Conservation (phyloP, 2,888 invertebrate genomes). For the Melieria omissa region DNA sequence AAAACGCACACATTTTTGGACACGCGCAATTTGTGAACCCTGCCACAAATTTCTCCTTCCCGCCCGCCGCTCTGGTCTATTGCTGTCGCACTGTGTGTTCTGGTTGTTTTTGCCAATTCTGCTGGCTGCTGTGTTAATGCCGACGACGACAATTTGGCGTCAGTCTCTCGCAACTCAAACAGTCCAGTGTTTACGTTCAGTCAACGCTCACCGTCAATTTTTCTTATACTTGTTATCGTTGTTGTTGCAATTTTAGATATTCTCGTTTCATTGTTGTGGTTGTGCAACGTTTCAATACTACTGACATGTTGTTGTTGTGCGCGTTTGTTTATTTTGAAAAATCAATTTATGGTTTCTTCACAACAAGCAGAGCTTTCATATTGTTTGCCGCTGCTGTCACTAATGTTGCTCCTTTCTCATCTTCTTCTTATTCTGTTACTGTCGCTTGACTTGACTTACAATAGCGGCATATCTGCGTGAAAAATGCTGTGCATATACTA, state of each 20-base stretch:
- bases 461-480: constrained; percentile 57
- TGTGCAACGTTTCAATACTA: constrained; percentile 40
- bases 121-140: constrained; percentile 36
- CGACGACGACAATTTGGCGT: constrained; percentile 39
- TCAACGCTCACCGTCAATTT: not conserved
- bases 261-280: constrained; percentile 54
- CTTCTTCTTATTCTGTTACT: constrained; percentile 15
- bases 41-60: too few species aligned
- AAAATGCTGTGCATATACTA: constrained; percentile 37
- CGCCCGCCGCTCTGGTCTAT: not conserved
- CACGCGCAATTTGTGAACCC: not conserved
- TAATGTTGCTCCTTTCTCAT: constrained; percentile 46
- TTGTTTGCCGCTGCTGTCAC: constrained; percentile 47
- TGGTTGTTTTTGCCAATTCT: constrained; percentile 39
- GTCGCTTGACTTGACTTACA: too few species aligned
- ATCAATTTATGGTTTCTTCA: constrained; percentile 59
- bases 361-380: constrained; percentile 52
- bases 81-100: not conserved
- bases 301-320: too few species aligned
- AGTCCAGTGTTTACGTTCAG: constrained; percentile 5
- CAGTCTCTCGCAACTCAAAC: not conserved
- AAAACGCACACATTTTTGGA: not conserved
- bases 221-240: not conserved
- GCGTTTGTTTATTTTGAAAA: constrained; percentile 42
- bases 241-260: not conserved